A percentile compares a stretch with the other conserved stretches of the same genome.
Evolutionary conservation across 2,888 invertebrate species (phyloP).

Genomic region (Hyposoter dolosus): DNA sequence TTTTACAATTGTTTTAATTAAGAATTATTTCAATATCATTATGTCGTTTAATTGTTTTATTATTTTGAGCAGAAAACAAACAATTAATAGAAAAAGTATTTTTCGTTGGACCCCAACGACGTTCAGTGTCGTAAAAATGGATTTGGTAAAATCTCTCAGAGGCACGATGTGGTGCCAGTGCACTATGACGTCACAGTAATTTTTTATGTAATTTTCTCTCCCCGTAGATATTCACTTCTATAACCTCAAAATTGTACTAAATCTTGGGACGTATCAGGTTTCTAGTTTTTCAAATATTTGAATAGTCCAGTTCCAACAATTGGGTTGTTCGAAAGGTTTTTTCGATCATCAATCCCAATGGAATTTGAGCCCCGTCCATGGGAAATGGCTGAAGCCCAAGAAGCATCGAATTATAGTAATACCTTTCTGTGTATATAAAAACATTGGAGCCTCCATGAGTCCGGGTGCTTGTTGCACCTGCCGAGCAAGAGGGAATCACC

Average conservation of each 20-base stretch:
- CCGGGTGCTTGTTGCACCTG: constrained; percentile 76
- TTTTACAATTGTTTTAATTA: no score
- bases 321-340: background rate
- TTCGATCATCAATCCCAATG: background rate
- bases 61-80: no score
- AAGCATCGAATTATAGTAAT: constrained; percentile 26
- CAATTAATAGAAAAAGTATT: no score
- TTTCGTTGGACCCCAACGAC: no score
- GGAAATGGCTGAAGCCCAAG: constrained; percentile 5
- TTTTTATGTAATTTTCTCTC: no score
- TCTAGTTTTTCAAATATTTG: background rate
- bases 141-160: no score
- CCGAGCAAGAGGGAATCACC: constrained; percentile 78
- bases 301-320: background rate
- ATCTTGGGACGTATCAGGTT: background rate
- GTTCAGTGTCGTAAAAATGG: no score
- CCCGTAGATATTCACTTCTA: no score
- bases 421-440: constrained; percentile 22
- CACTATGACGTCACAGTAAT: no score
- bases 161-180: no score
- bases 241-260: background rate
- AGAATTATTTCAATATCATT: no score
- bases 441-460: constrained; percentile 57
- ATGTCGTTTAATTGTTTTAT: no score
- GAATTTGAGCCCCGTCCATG: background rate